phyloP scores from a whole-genome alignment of 2,113 vertebrate species.

The Glaucomys volans region DNA sequence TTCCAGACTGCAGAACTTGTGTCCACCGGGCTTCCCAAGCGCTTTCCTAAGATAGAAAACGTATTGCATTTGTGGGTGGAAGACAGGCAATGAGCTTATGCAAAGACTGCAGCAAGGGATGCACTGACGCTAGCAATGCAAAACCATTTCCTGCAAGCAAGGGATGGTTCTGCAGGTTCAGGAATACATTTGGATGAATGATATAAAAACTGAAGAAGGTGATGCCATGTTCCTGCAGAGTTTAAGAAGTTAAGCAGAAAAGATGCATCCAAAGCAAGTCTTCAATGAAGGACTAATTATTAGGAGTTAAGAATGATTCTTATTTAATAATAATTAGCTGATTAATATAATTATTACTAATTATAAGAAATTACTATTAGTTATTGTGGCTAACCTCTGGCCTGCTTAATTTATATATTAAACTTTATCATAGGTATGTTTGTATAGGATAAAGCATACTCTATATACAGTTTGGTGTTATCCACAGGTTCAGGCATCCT shows the following conservation, averaged over 20 bases:
- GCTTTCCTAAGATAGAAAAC: neutral
- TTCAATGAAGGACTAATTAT: conserved; percentile 30
- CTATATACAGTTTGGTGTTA: accelerated
- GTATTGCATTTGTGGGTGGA: accelerated
- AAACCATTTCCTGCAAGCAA: neutral
- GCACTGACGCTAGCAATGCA: neutral
- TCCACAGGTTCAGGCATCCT: neutral
- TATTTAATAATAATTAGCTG: conserved; percentile 25
- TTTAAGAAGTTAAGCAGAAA: conserved; percentile 6
- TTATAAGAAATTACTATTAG: neutral
- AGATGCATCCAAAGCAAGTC: neutral
- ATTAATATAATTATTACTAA: conserved; percentile 10
- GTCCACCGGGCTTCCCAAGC: neutral
- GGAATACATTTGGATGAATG: neutral
- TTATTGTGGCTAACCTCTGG: neutral
- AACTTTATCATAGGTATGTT: neutral
- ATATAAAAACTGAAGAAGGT: neutral
- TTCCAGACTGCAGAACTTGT: neutral
- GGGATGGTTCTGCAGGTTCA: neutral
- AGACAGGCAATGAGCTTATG: neutral
- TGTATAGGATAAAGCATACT: neutral
- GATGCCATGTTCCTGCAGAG: neutral
- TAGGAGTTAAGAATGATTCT: neutral
- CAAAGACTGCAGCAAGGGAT: neutral
- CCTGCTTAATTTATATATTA: neutral